Conservation (phyloP, 2,888 invertebrate species). For the Dicranocentrus wangi region DNA sequence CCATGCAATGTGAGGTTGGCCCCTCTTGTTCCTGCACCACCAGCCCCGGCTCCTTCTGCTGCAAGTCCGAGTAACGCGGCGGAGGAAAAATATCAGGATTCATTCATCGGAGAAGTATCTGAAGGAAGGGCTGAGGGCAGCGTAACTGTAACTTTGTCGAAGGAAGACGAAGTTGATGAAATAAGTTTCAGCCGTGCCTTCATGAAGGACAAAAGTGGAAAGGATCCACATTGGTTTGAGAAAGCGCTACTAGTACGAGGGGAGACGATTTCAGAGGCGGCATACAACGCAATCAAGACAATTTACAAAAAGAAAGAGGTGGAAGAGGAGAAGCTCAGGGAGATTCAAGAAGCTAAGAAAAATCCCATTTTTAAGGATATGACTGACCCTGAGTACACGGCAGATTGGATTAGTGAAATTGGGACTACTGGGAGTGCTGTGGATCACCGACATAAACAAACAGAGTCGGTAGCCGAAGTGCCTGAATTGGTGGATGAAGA, state of each 20-base stretch:
- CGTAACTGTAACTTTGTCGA: no score
- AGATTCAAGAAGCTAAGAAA: neutral
- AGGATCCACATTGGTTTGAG: neutral
- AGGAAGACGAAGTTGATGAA: slow-evolving; percentile 12
- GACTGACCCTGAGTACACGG: slow-evolving; percentile 53
- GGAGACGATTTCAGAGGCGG: slow-evolving; percentile 49
- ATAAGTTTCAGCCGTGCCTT: slow-evolving; percentile 40
- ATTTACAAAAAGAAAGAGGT: slow-evolving; percentile 23
- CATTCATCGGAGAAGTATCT: no score
- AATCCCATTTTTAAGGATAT: neutral
- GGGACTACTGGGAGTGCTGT: neutral
- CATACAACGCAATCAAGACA: slow-evolving; percentile 54
- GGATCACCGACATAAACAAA: slow-evolving; percentile 14
- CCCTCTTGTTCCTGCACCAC: no score
- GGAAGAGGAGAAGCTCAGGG: neutral
- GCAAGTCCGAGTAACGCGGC: no score
- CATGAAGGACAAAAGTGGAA: neutral
- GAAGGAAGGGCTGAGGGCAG: no score
- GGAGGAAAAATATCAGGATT: no score
- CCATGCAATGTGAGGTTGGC: no score
- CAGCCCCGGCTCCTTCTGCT: no score
- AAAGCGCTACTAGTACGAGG: slow-evolving; percentile 30
- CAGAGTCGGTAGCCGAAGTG: neutral
- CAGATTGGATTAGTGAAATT: slow-evolving; percentile 55
- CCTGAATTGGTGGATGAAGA: neutral